Base-by-base conservation (phyloP, 53 echinoderm and acorn worm species). In the Pentamera pediparva region DNA sequence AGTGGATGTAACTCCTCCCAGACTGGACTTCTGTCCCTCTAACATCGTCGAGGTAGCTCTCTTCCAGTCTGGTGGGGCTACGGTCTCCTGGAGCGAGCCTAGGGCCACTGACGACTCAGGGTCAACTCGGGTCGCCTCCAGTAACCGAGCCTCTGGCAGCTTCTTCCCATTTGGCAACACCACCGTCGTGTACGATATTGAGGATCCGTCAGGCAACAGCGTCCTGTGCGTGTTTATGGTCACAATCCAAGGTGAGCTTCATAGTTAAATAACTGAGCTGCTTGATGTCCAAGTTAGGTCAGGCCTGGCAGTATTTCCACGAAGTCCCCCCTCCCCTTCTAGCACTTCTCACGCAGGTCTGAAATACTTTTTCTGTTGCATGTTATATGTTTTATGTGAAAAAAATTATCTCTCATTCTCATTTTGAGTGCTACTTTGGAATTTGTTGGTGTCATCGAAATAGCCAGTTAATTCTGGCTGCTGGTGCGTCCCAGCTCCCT, bases 1-100 rank as follows among this genome's bases (percentile, higher is more conserved):
- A 67, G 67, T 67, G 30, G 67, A 67, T 29, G n/a, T 67, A 40
- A 67, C 67, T 28, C 47, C 67, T 24, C 67, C 67, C 40, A 67
- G 67, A 43, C 25, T 67, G 22, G 67, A 67, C 25, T 67, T 67
- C 30, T 67, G 67, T 26, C 67, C 67, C 13, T 27, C 10, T 2
- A 10, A 11, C 2, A 31, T 8, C 2, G 45, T 3, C 3, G 27
- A 67, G 5, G 1, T 2, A 4, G 67, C 45, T 22, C 29, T n/a
- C 11, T 20, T 25, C 3, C 67, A 43, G 29, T 10, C 28, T n/a
- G 67, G 43, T 2, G 67, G 67, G n/a, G 48, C 67, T 37, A 1
- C 24, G 13, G 29, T 67, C 25, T 45, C 17, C 29, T 67, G 67
- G 67, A 29, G 28, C 8, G 67, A 67, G 43, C 67, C 67, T 0